Evolutionary conservation across 2,888 invertebrate species (phyloP).

Genomic region (Cryptops parisi): DNA sequence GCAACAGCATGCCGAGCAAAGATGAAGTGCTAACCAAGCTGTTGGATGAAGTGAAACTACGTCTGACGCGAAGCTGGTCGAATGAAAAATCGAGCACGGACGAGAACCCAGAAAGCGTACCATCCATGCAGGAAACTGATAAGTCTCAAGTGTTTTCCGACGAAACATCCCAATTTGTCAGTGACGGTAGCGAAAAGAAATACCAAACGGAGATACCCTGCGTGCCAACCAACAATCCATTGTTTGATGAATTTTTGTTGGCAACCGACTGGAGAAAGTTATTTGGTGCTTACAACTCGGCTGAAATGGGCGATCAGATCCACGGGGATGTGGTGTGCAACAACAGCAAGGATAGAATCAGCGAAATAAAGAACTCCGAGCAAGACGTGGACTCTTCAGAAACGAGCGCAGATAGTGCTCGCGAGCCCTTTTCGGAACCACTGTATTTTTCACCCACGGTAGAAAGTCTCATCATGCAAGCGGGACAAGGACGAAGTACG

Average conservation of each 20-base stretch:
- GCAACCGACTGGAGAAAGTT: too few relatives aligned
- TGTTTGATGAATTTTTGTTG: neutral
- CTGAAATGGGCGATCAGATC: neutral
- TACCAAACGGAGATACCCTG: neutral
- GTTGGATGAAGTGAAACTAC: neutral
- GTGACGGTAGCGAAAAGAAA: neutral
- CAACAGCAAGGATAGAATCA: neutral
- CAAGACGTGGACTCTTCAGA: slow-evolving; percentile 1
- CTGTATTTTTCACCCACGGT: neutral
- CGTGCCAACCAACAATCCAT: neutral
- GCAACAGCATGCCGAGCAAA: neutral
- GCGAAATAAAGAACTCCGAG: neutral
- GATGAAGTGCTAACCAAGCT: neutral
- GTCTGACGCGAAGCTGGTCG: neutral
- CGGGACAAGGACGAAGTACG: neutral
- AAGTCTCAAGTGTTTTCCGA: neutral
- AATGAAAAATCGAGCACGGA: neutral
- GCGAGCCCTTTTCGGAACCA: neutral
- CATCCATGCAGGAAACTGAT: neutral
- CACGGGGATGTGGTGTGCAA: neutral
- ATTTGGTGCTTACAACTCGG: too few relatives aligned
- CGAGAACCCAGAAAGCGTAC: neutral
- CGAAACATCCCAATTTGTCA: neutral
- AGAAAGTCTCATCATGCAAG: neutral
- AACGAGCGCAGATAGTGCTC: neutral